Base-by-base conservation (phyloP, 2,797 vertebrate genomes). In the Margarornis squamiger region DNA sequence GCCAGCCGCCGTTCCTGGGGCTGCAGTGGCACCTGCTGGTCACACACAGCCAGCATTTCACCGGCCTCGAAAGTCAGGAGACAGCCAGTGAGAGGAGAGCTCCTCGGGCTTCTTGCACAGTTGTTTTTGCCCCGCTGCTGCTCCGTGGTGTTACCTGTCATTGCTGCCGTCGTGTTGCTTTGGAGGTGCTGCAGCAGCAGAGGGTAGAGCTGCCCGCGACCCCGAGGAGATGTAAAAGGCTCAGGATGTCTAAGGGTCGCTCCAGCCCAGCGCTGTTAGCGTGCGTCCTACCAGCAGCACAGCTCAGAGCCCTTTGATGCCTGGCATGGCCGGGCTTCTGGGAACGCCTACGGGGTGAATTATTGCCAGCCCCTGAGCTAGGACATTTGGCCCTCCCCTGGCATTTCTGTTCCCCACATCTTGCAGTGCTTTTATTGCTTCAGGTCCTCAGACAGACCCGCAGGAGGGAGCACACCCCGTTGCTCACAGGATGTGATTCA, bases 1-100 rank as follows among this genome's bases (percentile, higher is more conserved):
- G 20, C 4, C 3, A 26, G 30, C 14, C 38, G n/a, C 76, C 6
- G 48, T n/a, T 81, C 26, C 30, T 21, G 59, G 61, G 61, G 34
- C 90, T 93, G 93, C 92, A 97, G 95, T 87, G 96, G 83, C 96
- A 95, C 45, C 97, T 97, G 32, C 94, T 90, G 97, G 96, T 36
- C 77, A 36, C 59, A 71, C 15, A 1, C 86, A 24, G 41, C 46
- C 66, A 24, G 36, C 8, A 17, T 7, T 22, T 1, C 4, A 4
- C 4, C 52, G 6, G 32, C 54, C 23, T 11, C 59, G 2, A 6
- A 19, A 24, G 15, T 1, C 38, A 38, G 38, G 38, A 38, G 38
- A 38, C 11, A 38, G 36, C 9, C 36, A 38, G 2, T 1, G 16
- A 29, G 41, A n/a, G 34, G n/a, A 12, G 26, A 72, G 74, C n/a